Percentiles rank a stretch among this genome's conserved stretches.
These are phyloP conservation scores for Onychomys leucogaster DNA, from an alignment of 2,797 vertebrate species.

Conservation along the genomic window DNA sequence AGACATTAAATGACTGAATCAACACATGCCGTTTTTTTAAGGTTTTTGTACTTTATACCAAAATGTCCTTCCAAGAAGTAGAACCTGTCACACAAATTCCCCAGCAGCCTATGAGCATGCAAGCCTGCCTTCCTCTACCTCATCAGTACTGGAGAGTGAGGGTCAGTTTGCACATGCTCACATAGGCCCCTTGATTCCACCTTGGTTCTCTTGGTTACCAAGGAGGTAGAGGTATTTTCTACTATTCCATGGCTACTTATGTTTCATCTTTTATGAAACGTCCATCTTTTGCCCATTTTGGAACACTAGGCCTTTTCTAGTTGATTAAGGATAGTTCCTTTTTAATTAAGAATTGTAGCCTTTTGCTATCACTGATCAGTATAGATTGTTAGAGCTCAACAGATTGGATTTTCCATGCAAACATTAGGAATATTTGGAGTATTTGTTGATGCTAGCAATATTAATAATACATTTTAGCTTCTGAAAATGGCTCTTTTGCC, in stretches of 20 bases:
- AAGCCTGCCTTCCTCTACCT: background rate
- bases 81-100: background rate
- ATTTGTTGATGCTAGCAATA: slow-evolving; percentile 51
- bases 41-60: background rate
- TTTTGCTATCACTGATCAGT: slow-evolving; percentile 10
- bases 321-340: slow-evolving; percentile 41
- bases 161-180: background rate
- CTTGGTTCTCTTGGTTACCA: slow-evolving; percentile 3
- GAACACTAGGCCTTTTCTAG: slow-evolving; percentile 29
- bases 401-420: slow-evolving; percentile 46
- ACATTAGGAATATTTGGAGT: slow-evolving; percentile 64
- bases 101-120: background rate
- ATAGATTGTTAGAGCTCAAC: slow-evolving; percentile 8
- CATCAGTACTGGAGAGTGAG: background rate
- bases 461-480: slow-evolving; percentile 58
- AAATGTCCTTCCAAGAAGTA: slow-evolving; percentile 16
- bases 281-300: background rate
- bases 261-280: slow-evolving; percentile 40
- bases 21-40: slow-evolving; percentile 36
- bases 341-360: background rate
- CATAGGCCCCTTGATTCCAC: background rate
- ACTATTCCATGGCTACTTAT: background rate
- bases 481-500: slow-evolving; percentile 56
- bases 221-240: background rate
- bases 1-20: slow-evolving; percentile 8